phyloP scores from a whole-genome alignment of 2,113 vertebrate genomes.

The Petroica traversi region DNA sequence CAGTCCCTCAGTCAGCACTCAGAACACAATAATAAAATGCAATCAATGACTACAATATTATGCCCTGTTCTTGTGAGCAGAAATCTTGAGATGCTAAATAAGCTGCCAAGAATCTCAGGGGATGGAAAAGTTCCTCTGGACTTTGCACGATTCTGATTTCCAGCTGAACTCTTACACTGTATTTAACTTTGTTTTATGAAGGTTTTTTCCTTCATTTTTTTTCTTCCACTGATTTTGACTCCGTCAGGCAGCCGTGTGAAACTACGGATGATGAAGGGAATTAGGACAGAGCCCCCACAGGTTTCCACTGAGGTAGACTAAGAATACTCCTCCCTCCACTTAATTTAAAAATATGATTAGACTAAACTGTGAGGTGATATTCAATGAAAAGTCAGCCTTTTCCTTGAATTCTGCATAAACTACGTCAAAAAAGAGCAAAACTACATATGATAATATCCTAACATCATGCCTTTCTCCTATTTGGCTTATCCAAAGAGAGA shows the following conservation, averaged over 20 bases:
- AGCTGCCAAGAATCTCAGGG: background rate
- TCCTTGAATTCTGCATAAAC: background rate
- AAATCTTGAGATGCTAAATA: background rate
- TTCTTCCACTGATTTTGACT: background rate
- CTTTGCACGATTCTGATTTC: background rate
- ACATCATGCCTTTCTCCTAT: background rate
- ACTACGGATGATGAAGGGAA: background rate
- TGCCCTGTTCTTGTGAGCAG: background rate
- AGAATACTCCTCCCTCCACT: background rate
- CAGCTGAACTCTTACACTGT: background rate
- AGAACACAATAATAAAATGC: background rate
- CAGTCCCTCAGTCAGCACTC: background rate
- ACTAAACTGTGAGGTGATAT: background rate
- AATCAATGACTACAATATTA: background rate
- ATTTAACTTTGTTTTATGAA: background rate
- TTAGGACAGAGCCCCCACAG: background rate
- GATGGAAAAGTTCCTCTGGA: background rate
- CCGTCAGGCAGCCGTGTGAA: background rate
- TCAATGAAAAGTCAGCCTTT: background rate
- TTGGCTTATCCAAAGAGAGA: background rate
- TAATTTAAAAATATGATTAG: background rate
- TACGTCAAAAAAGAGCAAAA: background rate
- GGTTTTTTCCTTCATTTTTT: background rate
- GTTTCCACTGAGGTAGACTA: background rate
- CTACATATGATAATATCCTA: background rate